These are phyloP conservation scores for Virgularia gustaviana DNA, from an alignment of 92 coral and sea anemone species.

Conservation along the genomic window DNA sequence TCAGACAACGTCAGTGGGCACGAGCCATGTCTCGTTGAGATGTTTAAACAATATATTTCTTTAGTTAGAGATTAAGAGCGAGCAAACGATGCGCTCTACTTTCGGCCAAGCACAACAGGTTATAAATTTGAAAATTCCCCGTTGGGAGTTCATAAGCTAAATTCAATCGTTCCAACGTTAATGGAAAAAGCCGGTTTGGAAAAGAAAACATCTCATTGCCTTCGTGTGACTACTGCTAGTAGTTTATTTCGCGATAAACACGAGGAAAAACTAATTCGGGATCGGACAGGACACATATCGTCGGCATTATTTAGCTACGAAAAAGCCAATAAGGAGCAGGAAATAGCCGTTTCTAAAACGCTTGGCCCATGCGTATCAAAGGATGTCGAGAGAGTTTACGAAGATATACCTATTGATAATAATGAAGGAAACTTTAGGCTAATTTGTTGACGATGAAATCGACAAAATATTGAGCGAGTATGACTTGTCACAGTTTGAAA, in stretches of 20 bases:
- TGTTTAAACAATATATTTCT: not conserved
- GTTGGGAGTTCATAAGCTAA: not conserved
- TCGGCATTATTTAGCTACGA: not conserved
- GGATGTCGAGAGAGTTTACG: not conserved
- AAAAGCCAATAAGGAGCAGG: not conserved
- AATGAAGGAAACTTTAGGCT: too few species aligned
- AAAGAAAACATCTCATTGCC: not conserved
- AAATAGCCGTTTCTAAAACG: not conserved
- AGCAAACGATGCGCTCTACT: not conserved
- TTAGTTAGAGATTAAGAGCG: not conserved
- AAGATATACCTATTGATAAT: too few species aligned
- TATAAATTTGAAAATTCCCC: not conserved
- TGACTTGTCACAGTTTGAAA: not conserved
- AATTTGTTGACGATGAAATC: conserved; percentile 1
- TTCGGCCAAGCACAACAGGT: not conserved
- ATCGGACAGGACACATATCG: not conserved
- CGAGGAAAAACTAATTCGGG: not conserved
- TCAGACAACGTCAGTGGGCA: not conserved
- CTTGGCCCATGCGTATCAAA: conserved; percentile 1
- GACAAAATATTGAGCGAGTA: not conserved
- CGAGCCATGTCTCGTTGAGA: not conserved
- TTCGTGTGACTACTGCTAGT: not conserved
- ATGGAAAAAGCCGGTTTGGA: not conserved
- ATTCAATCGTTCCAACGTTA: not conserved
- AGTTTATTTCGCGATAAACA: not conserved